Evolutionary conservation across 2,113 vertebrate species (phyloP), one percentile per base, ranked within the genome.

Genomic region (Chitala chitala): DNA sequence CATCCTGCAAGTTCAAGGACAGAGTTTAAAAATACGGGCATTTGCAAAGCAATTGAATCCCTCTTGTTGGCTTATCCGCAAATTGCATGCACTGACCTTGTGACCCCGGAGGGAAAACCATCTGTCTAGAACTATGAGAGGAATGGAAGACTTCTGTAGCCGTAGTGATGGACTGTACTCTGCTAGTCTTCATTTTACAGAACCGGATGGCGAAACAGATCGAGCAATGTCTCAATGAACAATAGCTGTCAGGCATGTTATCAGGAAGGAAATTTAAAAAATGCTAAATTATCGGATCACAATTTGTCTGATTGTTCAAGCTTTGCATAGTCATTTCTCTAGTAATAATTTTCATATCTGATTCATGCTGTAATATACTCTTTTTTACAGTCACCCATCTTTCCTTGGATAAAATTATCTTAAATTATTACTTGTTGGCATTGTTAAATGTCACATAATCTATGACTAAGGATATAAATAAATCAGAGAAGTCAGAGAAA

Each of bases 1-100:
- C 81, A 86, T 80, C 82, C 84, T 81, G 48, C 44, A 79, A 83
- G 86, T 88, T 88, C 85, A 88, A 90, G 87, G 86, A 83, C 83
- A 78, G 58, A 76, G 64, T 78, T 69, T 73, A 79, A 78, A 83
- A 85, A 84, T 83, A 40, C 75, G 83, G 78, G 84, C 81, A 82
- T 86, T 84, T 84, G 77, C 82, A 71, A 80, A 70, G 75, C 83
- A 79, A 84, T 79, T 86, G 79, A 83, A 87, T 80, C 79, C 79
- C 80, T 77, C 66, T 84, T 64, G 82, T 81, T 55, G 80, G 81
- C 71, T 80, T 80, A 79, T 81, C 79, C 73, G 80, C 85, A 85
- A 76, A 85, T 83, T 84, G 84, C 81, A 73, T 70, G 79, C 75
- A 15, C 63, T 82, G 77, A 86, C 80, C 79, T 48, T 82, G 79